Conservation (phyloP, 2,113 vertebrate species). For the Thunnus thynnus region DNA sequence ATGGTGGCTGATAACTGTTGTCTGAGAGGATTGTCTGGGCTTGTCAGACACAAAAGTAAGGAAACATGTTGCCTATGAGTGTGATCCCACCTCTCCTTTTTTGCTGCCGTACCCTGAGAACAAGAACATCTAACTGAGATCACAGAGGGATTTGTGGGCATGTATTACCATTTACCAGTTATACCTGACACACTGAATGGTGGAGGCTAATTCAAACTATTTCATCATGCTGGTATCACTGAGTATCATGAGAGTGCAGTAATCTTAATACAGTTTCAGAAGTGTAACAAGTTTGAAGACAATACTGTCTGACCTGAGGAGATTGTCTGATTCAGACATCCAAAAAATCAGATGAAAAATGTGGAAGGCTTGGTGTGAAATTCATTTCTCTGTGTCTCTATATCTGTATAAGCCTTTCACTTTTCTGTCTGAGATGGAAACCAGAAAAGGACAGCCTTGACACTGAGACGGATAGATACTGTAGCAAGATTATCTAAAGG, state of each 20-base stretch:
- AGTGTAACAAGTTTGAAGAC: background rate
- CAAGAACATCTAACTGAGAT: constrained; percentile 28
- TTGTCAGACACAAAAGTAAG: constrained; percentile 43
- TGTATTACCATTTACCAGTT: background rate
- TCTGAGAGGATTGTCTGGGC: constrained; percentile 26
- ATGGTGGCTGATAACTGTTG: constrained; percentile 39
- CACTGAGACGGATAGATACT: background rate
- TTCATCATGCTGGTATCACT: background rate
- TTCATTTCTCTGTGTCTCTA: constrained; percentile 2
- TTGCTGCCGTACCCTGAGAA: constrained; percentile 14
- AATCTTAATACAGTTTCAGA: constrained; percentile 9
- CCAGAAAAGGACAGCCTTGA: constrained; percentile 26
- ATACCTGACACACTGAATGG: background rate
- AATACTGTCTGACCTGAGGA: constrained; percentile 17
- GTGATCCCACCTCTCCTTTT: constrained; percentile 15
- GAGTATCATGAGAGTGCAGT: background rate
- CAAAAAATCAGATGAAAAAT: constrained; percentile 12
- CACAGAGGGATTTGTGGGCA: constrained; percentile 16
- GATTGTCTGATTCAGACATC: constrained; percentile 35
- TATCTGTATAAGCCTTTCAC: constrained; percentile 18
- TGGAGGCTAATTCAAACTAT: background rate
- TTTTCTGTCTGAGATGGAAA: background rate
- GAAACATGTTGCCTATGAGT: constrained; percentile 24
- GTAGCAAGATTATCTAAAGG: background rate
- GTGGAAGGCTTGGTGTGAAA: constrained; percentile 17